Evolutionary conservation across 35 echinoderm and acorn worm genomes (phyloP), one percentile per base, ranked within the genome.

Genomic region (Lytechinus variegatus): DNA sequence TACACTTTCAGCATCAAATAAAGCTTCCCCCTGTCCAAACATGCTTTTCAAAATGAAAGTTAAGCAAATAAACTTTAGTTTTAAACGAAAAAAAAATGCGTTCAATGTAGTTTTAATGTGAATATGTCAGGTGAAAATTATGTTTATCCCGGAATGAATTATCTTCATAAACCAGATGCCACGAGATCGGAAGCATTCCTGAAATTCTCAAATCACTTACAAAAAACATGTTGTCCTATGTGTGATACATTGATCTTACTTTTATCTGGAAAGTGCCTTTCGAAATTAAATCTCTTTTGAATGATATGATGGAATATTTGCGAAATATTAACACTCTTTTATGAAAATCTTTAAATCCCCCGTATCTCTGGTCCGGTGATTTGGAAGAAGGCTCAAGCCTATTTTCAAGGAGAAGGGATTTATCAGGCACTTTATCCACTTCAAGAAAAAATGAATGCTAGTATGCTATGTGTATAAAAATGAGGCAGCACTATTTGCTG

Each of bases 281-380:
- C 66, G 19, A 79, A 19, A 24, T 79, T 79, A 16, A 0, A n/a
- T 79, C 66, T 16, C 66, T n/a, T 79, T 24, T 24, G 7, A 79
- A 8, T 7, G n/a, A 79, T 24, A 79, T 5, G 19, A 27, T 24
- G n/a, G 66, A 79, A 79, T 79, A 79, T 79, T 79, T 79, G 66
- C n/a, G 66, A 79, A 79, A 71, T 24, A 79, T 79, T 79, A 24
- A 24, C 66, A 24, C 66, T 79, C 66, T 79, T 79, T 79, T 79
- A 79, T 79, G 66, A 79, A 72, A 79, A 79, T 79, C 66, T 79
- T 79, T 79, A 79, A 79, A 79, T 79, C 66, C 66, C 66, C 14
- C 21, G 66, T 79, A 24, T 79, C 66, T 9, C 56, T 44, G 56
- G 56, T 58, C 10, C 1, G 9, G 66, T 79, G 66, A 16, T 5